Conservation (phyloP, 2,113 vertebrate species). For the Corydoras maculifer region DNA sequence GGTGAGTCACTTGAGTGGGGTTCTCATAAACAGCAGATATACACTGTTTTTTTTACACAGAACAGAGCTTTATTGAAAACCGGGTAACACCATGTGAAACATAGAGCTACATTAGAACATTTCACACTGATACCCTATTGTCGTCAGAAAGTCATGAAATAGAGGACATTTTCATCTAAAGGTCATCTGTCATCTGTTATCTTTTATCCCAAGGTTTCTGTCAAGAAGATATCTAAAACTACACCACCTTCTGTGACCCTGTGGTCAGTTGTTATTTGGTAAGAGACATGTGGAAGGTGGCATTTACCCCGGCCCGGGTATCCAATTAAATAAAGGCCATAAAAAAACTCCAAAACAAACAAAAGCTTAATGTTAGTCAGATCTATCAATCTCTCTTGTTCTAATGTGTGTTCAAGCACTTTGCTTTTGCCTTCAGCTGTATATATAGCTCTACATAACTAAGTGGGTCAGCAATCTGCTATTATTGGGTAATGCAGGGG, state of each 20-base stretch:
- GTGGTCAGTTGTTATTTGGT: constrained; percentile 31
- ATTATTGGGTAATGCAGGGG: constrained; percentile 26
- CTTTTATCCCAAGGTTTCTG: constrained; percentile 28
- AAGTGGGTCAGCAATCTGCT: constrained; percentile 36
- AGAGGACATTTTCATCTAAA: constrained; percentile 31
- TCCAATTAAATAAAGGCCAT: constrained; percentile 27
- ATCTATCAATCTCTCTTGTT: constrained; percentile 25
- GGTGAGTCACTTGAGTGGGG: constrained; percentile 23
- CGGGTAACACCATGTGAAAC: not conserved
- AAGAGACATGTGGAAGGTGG: constrained; percentile 32
- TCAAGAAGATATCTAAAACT: constrained; percentile 17
- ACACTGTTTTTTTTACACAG: constrained; percentile 2
- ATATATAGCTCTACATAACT: constrained; percentile 15
- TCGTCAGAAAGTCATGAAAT: constrained; percentile 10
- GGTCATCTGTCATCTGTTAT: constrained; percentile 26
- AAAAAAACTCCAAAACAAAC: constrained; percentile 25
- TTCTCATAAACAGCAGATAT: constrained; percentile 35
- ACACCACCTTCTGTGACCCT: constrained; percentile 18
- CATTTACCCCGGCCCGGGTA: constrained; percentile 9
- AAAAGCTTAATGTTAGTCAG: constrained; percentile 9
- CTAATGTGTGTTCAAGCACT: constrained; percentile 21
- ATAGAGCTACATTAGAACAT: not conserved
- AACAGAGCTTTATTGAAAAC: constrained; percentile 26
- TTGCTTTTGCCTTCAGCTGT: constrained; percentile 35
- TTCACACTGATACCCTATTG: not conserved